phyloP scores from a whole-genome alignment of 2,888 invertebrate species.

The Petrolisthes cinctipes region DNA sequence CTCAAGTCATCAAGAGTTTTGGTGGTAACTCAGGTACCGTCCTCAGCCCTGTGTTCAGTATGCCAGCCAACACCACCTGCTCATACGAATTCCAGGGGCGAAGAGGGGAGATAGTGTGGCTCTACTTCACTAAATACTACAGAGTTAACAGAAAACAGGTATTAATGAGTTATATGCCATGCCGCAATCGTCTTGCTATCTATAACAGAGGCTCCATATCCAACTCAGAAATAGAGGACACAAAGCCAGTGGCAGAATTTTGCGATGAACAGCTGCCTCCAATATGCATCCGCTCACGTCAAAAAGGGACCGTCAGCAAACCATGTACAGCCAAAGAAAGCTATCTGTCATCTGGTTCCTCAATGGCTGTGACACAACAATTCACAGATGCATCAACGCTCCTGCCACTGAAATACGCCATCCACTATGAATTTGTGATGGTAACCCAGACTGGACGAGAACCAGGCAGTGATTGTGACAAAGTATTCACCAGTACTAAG shows the following conservation, averaged over 20 bases:
- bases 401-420: constrained; percentile 73
- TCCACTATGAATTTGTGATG: constrained; percentile 87
- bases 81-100: constrained; percentile 75
- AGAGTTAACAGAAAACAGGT: constrained; percentile 70
- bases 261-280: constrained; percentile 67
- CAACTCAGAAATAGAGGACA: not conserved
- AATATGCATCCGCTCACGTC: constrained; percentile 66
- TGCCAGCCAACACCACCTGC: constrained; percentile 86
- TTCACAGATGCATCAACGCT: constrained; percentile 66
- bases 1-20: constrained; percentile 81
- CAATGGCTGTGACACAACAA: constrained; percentile 60
- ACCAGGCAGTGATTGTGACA: constrained; percentile 66
- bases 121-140: constrained; percentile 86
- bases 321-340: constrained; percentile 61
- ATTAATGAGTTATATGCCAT: constrained; percentile 35
- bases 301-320: constrained; percentile 31
- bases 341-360: constrained; percentile 57
- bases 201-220: constrained; percentile 29
- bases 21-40: constrained; percentile 81
- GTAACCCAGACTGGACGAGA: constrained; percentile 65
- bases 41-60: constrained; percentile 81
- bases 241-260: constrained; percentile 77
- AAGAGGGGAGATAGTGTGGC: constrained; percentile 83
- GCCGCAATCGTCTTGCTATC: constrained; percentile 43
- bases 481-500: constrained; percentile 64